Evolutionary conservation across 2,888 invertebrate species (phyloP).

Genomic region (Monoplex corrugatus): DNA sequence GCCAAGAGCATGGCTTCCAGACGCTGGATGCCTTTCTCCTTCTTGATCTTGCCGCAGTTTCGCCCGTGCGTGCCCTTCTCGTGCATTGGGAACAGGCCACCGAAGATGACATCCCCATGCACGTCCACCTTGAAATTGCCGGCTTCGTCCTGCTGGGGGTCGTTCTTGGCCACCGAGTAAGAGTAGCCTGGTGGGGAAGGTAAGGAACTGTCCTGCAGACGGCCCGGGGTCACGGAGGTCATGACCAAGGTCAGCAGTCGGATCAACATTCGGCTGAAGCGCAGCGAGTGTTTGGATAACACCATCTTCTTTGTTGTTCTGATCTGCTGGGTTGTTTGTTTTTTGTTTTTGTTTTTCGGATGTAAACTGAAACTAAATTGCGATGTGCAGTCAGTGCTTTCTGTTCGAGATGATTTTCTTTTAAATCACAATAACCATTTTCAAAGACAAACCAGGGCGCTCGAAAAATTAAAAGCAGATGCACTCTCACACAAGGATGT

Average conservation of each 20-base stretch:
- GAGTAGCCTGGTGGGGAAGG: background rate
- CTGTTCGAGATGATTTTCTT: background rate
- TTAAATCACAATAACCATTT: background rate
- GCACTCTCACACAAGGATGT: no score
- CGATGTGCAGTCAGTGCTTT: background rate
- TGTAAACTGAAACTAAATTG: no score
- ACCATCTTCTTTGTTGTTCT: background rate
- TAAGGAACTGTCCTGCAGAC: background rate
- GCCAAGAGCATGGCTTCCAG: constrained; percentile 86
- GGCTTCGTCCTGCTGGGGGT: background rate
- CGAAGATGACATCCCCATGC: constrained; percentile 84
- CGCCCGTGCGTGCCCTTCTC: constrained; percentile 82
- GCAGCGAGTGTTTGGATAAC: background rate
- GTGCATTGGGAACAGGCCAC: constrained; percentile 85
- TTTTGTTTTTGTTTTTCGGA: no score
- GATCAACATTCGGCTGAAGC: background rate
- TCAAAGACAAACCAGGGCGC: no score
- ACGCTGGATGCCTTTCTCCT: constrained; percentile 83
- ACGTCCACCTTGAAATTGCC: constrained; percentile 68
- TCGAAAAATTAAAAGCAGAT: no score
- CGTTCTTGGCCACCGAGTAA: background rate
- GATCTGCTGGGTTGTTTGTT: background rate
- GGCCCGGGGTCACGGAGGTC: background rate
- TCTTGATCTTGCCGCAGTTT: constrained; percentile 82
- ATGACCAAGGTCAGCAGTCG: background rate